Evolutionary conservation across 2,797 vertebrate genomes (phyloP).

Genomic region (Novumbra hubbsi): DNA sequence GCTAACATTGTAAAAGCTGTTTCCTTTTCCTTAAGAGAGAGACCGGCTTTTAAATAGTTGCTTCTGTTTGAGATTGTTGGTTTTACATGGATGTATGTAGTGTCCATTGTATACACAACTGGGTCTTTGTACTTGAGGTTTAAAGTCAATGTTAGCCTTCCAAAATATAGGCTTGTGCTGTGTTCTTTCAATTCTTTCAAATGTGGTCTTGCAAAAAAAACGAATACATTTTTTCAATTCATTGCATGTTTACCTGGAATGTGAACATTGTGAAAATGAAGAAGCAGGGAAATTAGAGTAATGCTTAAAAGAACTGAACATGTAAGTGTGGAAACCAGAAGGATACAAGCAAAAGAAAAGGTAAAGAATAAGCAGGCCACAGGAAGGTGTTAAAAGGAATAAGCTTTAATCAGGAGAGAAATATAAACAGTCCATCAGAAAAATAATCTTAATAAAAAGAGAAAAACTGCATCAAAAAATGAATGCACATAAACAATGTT

Average conservation of each 20-base stretch:
- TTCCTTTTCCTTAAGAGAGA: too few relatives aligned
- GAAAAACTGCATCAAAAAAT: slow-evolving; percentile 39
- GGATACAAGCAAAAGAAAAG: slow-evolving; percentile 38
- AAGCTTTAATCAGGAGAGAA: slow-evolving; percentile 65
- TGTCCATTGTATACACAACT: background rate
- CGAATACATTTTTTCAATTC: background rate
- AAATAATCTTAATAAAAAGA: slow-evolving; percentile 31
- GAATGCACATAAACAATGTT: background rate
- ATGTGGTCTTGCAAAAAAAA: background rate
- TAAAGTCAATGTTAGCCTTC: background rate
- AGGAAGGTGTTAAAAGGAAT: slow-evolving; percentile 47
- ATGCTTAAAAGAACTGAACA: slow-evolving; percentile 3
- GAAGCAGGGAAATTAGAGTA: slow-evolving; percentile 27
- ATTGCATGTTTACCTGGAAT: background rate
- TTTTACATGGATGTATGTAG: background rate
- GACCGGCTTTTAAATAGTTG: too few relatives aligned
- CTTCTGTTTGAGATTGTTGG: background rate
- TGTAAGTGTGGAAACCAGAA: slow-evolving; percentile 10
- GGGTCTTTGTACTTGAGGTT: background rate
- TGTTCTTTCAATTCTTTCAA: background rate
- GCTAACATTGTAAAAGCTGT: too few relatives aligned
- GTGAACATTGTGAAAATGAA: background rate
- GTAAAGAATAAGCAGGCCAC: slow-evolving; percentile 52
- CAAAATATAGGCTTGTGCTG: background rate
- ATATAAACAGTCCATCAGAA: slow-evolving; percentile 49